phyloP scores from a whole-genome alignment of 2,113 vertebrate species.

The Tetrax tetrax region DNA sequence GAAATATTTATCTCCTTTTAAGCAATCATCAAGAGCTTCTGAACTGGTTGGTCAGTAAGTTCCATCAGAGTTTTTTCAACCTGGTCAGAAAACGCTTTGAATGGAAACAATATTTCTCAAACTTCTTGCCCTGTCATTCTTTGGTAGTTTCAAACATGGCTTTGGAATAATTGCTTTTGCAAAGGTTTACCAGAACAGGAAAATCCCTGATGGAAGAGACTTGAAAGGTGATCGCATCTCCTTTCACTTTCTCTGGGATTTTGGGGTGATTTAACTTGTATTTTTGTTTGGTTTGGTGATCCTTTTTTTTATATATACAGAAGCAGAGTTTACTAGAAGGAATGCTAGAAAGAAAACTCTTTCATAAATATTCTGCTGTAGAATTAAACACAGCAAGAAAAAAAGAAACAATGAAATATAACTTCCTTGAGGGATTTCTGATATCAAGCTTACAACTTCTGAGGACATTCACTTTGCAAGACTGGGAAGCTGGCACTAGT shows the following conservation, averaged over 20 bases:
- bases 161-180: neutral
- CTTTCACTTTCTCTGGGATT: neutral
- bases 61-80: neutral
- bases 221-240: neutral
- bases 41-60: neutral
- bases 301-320: neutral
- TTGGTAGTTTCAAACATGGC: neutral
- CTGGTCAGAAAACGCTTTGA: neutral
- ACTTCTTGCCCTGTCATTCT: neutral
- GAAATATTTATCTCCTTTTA: neutral
- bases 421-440: neutral
- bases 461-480: fast-evolving
- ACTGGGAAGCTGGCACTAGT: neutral
- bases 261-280: neutral
- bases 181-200: neutral
- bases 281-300: neutral
- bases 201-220: neutral
- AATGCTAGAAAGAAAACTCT: neutral
- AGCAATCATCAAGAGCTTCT: neutral
- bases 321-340: neutral
- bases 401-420: neutral
- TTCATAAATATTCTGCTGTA: neutral
- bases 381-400: neutral
- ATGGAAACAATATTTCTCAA: neutral
- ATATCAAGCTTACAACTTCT: neutral